These are phyloP conservation scores for Anguilla marmorata DNA, from an alignment of 2,797 vertebrate species.

Conservation along the genomic window DNA sequence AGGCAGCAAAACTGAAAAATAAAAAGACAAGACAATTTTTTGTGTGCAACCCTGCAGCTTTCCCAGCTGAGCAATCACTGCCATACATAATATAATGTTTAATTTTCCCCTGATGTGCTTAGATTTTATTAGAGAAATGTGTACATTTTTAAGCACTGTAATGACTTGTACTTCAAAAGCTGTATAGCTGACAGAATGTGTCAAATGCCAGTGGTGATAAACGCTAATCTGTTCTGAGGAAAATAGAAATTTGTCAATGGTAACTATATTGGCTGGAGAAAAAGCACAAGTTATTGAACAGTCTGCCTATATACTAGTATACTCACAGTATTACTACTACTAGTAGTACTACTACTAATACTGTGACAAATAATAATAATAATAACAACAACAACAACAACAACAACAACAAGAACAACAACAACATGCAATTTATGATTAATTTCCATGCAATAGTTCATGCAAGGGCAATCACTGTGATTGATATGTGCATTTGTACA, in stretches of 20 bases:
- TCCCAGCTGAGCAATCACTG: slow-evolving; percentile 67
- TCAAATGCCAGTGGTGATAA: slow-evolving; percentile 54
- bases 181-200: slow-evolving; percentile 57
- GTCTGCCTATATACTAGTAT: neutral
- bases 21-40: slow-evolving; percentile 65
- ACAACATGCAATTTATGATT: neutral
- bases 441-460: too few species aligned
- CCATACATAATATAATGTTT: slow-evolving; percentile 70
- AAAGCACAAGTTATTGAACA: neutral
- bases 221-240: slow-evolving; percentile 50
- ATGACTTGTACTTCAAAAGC: slow-evolving; percentile 73
- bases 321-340: neutral
- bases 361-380: neutral
- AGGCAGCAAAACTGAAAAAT: slow-evolving; percentile 55
- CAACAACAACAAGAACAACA: too few species aligned
- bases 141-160: slow-evolving; percentile 72
- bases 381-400: too few species aligned
- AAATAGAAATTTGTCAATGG: slow-evolving; percentile 50
- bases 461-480: too few species aligned
- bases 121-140: slow-evolving; percentile 69
- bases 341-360: neutral
- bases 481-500: too few species aligned
- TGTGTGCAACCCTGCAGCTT: slow-evolving; percentile 67
- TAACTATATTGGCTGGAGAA: slow-evolving; percentile 14
- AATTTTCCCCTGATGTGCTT: slow-evolving; percentile 56